Base-by-base conservation (phyloP, 2,113 vertebrate species). In the Penelope pileata region DNA sequence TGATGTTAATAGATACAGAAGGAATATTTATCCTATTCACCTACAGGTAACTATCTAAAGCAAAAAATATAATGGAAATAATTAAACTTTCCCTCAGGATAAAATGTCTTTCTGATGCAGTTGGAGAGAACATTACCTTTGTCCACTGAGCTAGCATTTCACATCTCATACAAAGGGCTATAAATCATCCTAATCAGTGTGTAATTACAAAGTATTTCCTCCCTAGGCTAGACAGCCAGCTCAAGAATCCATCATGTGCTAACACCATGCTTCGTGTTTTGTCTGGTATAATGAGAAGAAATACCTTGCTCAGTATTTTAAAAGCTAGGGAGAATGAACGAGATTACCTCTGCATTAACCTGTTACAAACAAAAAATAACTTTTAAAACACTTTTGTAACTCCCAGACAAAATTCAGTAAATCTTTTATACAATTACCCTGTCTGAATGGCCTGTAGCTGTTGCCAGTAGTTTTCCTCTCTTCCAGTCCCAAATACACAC, bases 401-500 rank as follows among this genome's bases (percentile, higher is more conserved):
- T 72, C 68, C 54, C 24, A 85, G 69, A 62, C 11, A 74, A 73
- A 94, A 86, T 21, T 38, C 47, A 70, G 51, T 42, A 81, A 87
- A 10, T 26, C 34, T 42, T 77, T 83, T 59, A 66, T 73, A 60
- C 63, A 79, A 85, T 98, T 98, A 98, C 98, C 98, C 98, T 97
- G 94, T 98, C 98, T 0, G 99, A 99, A 97, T 99, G 99, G 94
- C 99, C 99, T 0, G 99, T 99, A 30, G 99, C 99, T 19, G 98
- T 98, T 63, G 99, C 99, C 80, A 99, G 97, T 53, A 99, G 98
- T 76, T 98, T 98, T 86, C 99, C 99, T 96, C 98, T 99, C 95
- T 98, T 99, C 99, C 99, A 99, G 93, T 99, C 99, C 99, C 99
- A 99, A 72, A 99, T 97, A 77, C 99, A 99, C 85, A 99, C 96